A percentile compares a stretch with the other conserved stretches of the same genome.
Evolutionary conservation across 2,797 vertebrate genomes (phyloP).

Genomic region (Aplochiton taeniatus): DNA sequence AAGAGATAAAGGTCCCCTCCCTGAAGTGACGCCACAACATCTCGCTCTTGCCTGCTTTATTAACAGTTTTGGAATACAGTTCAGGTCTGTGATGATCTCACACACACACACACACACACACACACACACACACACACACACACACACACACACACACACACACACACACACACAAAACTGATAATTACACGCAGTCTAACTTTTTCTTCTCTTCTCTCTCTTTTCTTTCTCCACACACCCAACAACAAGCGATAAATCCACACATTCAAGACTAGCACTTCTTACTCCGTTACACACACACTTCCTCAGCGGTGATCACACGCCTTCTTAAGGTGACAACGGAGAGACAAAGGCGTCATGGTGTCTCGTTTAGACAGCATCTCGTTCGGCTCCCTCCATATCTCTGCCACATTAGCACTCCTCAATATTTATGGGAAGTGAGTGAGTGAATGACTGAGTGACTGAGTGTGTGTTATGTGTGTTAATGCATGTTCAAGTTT

Average conservation of each 20-base stretch:
- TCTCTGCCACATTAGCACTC: conserved; percentile 61
- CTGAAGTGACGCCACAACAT: too few species aligned
- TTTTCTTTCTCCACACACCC: too few species aligned
- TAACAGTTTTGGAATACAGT: too few species aligned
- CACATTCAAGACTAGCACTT: too few species aligned
- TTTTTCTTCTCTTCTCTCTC: too few species aligned
- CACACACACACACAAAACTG: neutral
- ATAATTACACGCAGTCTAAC: too few species aligned
- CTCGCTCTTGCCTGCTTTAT: too few species aligned
- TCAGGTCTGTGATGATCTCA: conserved; percentile 41
- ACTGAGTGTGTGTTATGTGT: conserved; percentile 1
- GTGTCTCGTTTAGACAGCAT: conserved; percentile 50
- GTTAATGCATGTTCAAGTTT: too few species aligned
- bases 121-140: conserved; percentile 4
- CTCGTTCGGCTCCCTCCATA: too few species aligned
- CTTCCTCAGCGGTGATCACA: conserved; percentile 21
- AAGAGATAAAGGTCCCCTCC: neutral
- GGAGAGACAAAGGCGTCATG: conserved; percentile 55
- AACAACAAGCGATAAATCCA: too few species aligned
- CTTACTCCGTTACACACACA: neutral
- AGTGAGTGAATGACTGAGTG: conserved; percentile 9
- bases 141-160: conserved; percentile 5
- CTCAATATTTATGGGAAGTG: conserved; percentile 51
- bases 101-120: conserved; percentile 43
- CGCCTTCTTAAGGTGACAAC: conserved; percentile 20